Percentiles rank a stretch among this genome's conserved stretches.
These are phyloP conservation scores for Tinea pellionella DNA, from an alignment of 2,888 invertebrate genomes.

Conservation along the genomic window DNA sequence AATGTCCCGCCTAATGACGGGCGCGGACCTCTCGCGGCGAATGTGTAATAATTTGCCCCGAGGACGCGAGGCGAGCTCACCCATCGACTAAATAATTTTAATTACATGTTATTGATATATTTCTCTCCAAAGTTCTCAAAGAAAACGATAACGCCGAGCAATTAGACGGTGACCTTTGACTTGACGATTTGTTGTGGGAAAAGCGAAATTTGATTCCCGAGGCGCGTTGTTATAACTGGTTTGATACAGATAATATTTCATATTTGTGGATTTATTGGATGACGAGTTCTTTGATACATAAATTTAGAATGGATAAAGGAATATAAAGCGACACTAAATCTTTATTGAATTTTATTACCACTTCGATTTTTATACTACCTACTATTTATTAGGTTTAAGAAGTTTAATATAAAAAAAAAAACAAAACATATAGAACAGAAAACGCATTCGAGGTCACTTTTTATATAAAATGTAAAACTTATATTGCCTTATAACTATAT, in stretches of 20 bases:
- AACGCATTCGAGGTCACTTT: conserved; percentile 7
- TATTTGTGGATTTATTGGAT: too few species aligned
- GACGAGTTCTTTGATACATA: not conserved
- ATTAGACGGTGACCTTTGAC: conserved; percentile 65
- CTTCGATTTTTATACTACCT: conserved; percentile 12
- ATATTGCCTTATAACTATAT: conserved; percentile 26
- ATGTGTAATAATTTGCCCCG: conserved; percentile 63
- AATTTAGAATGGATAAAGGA: not conserved
- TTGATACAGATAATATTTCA: too few species aligned
- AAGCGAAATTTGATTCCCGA: conserved; percentile 43
- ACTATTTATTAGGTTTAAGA: conserved; percentile 2
- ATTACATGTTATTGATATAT: conserved; percentile 68
- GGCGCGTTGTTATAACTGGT: conserved; percentile 19
- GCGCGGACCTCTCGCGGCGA: conserved; percentile 57
- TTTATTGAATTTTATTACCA: conserved; percentile 14
- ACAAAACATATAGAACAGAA: conserved; percentile 22
- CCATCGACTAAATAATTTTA: conserved; percentile 62
- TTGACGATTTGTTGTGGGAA: conserved; percentile 62
- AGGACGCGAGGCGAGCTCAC: conserved; percentile 35
- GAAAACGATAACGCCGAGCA: conserved; percentile 58
- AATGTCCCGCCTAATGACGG: conserved; percentile 61
- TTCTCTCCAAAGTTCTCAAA: conserved; percentile 51
- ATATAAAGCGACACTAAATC: not conserved
- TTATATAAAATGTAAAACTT: conserved; percentile 31
- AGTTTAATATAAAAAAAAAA: conserved; percentile 15